A percentile compares a stretch with the other conserved stretches of the same genome.
These are phyloP conservation scores for Remorina albescens DNA, from an alignment of 2,797 vertebrate genomes.

Conservation along the genomic window DNA sequence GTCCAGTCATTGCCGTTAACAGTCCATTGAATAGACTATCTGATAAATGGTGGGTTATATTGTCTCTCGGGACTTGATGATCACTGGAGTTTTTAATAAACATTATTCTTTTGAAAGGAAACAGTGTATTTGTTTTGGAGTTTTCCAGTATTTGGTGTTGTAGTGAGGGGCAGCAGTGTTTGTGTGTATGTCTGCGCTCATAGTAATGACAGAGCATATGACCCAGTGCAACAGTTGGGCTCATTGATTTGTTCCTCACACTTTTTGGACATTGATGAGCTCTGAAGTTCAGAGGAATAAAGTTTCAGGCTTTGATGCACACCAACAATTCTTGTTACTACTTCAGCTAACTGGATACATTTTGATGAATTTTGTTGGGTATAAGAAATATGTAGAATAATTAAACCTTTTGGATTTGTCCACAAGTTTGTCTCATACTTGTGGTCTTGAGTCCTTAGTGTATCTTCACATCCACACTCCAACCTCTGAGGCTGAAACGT, in stretches of 20 bases:
- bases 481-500: too few species aligned
- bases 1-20: too few species aligned
- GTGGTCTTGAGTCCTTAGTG: too few species aligned
- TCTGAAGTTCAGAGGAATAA: background rate
- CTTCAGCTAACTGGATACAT: too few species aligned
- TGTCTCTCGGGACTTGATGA: background rate
- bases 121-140: background rate
- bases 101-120: background rate
- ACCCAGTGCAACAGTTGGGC: background rate
- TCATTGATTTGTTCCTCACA: background rate
- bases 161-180: background rate
- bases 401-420: too few species aligned
- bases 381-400: background rate
- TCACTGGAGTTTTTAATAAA: background rate
- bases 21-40: too few species aligned
- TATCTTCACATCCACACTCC: too few species aligned
- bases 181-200: background rate
- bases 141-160: background rate
- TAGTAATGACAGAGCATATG: background rate
- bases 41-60: too few species aligned
- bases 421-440: too few species aligned
- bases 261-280: background rate
- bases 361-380: too few species aligned
- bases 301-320: background rate
- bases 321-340: background rate